Conservation (phyloP, 2,113 vertebrate genomes). For the Lota lota region DNA sequence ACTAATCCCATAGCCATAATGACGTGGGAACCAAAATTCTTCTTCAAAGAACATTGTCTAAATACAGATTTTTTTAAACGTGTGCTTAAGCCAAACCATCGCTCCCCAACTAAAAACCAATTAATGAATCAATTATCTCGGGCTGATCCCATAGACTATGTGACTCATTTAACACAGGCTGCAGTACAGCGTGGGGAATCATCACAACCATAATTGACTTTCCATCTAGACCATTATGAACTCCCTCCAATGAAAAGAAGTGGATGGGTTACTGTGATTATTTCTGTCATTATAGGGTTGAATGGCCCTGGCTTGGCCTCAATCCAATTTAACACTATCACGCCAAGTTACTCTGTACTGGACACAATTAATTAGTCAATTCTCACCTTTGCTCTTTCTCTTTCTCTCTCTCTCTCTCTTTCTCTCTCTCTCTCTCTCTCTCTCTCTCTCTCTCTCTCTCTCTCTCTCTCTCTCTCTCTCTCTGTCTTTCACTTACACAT, state of each 20-base stretch:
- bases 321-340: constrained; percentile 37
- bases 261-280: constrained; percentile 39
- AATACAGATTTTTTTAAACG: constrained; percentile 6
- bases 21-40: background rate
- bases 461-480: too few relatives aligned
- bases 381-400: too few relatives aligned
- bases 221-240: constrained; percentile 41
- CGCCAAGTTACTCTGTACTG: too few relatives aligned
- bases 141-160: constrained; percentile 46
- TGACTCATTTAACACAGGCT: constrained; percentile 39
- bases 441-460: too few relatives aligned
- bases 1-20: background rate
- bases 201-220: constrained; percentile 57
- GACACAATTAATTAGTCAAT: too few relatives aligned
- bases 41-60: constrained; percentile 15
- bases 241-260: constrained; percentile 25
- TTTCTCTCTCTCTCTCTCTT: too few relatives aligned
- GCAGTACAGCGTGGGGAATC: constrained; percentile 38
- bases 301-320: constrained; percentile 33
- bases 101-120: constrained; percentile 24
- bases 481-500: too few relatives aligned
- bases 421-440: too few relatives aligned
- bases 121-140: constrained; percentile 47
- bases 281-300: constrained; percentile 43
- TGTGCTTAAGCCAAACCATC: too few relatives aligned